phyloP scores from a whole-genome alignment of 2,113 vertebrate species.

The Penelope pileata region DNA sequence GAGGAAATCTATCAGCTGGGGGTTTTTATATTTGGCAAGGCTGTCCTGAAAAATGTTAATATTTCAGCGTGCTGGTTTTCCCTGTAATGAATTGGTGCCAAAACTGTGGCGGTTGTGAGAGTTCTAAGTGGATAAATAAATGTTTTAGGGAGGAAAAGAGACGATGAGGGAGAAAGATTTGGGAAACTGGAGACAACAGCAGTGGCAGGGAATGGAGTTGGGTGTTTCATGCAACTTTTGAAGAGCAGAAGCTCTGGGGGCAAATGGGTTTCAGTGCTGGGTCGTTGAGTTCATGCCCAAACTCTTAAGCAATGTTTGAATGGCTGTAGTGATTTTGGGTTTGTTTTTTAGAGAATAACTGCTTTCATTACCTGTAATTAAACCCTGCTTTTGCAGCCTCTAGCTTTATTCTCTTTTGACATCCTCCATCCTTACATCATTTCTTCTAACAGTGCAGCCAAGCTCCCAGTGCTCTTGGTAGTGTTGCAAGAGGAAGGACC shows the following conservation, averaged over 20 bases:
- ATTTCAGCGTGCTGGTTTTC: fast-evolving
- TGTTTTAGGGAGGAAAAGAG: neutral
- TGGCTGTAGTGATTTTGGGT: neutral
- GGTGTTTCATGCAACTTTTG: neutral
- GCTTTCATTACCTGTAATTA: neutral
- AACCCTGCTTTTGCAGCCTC: neutral
- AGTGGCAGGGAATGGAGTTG: neutral
- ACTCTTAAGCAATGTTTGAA: too few relatives aligned
- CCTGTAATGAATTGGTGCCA: neutral
- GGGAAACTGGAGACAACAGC: neutral
- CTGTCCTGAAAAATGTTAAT: neutral
- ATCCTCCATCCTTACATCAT: too few relatives aligned
- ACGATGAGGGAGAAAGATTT: neutral
- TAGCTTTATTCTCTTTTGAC: neutral
- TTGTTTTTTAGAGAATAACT: neutral
- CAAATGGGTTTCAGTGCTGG: neutral
- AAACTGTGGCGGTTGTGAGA: neutral
- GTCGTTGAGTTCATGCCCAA: too few relatives aligned
- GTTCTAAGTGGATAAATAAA: neutral
- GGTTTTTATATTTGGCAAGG: neutral
- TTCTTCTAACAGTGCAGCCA: neutral
- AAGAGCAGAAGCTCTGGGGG: neutral
- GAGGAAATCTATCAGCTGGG: too few relatives aligned
- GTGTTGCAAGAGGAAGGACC: too few relatives aligned
- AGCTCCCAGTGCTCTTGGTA: too few relatives aligned